Evolutionary conservation across 2,888 invertebrate species (phyloP), one percentile per base, ranked within the genome.

Genomic region (Trichogramma evanescens): DNA sequence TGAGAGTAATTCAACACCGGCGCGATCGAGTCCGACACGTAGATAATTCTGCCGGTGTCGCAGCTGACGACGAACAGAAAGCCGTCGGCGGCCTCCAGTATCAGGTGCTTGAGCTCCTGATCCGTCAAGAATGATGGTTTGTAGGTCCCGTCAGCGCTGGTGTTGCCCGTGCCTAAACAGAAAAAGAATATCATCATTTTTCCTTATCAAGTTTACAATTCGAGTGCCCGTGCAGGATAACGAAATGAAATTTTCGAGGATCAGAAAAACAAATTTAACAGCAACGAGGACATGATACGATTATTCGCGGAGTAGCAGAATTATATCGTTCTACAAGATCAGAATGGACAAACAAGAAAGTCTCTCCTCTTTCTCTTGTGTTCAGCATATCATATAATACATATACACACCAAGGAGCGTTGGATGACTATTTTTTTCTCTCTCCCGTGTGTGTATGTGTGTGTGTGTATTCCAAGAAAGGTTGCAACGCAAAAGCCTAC

Each of bases 121-220:
- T 99, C 99, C 58, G 98, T 98, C 64, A 99, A 83, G 80, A 99
- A 99, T 9, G 97, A 97, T 38, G 99, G 99, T 76, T 98, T 98
- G 80, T 96, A 99, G 4, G 95, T 92, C 56, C 95, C 95, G 80
- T 97, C 96, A 50, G 89, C 89, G 68, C 90, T 92, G n/a, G 96
- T 95, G 78, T 97, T 96, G 50, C 96, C 96, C 45, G 96, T 95
- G 68, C 94, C 94, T 93, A 77, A 39, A 76, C 26, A 26, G 26
- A 26, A 26, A 26, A 26, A 26, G 26, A 26, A 3, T 26, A 26
- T 26, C 26, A 3, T 26, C 26, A 2, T 26, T 2, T 26, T 26
- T 26, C 26, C 26, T 26, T 26, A 26, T 2, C 26, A 26, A 26
- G 26, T 26, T 26, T 26, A 26, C 26, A 2, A 26, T 26, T 26